Evolutionary conservation across 2,113 vertebrate species (phyloP).

Genomic region (Ammodytes marinus): DNA sequence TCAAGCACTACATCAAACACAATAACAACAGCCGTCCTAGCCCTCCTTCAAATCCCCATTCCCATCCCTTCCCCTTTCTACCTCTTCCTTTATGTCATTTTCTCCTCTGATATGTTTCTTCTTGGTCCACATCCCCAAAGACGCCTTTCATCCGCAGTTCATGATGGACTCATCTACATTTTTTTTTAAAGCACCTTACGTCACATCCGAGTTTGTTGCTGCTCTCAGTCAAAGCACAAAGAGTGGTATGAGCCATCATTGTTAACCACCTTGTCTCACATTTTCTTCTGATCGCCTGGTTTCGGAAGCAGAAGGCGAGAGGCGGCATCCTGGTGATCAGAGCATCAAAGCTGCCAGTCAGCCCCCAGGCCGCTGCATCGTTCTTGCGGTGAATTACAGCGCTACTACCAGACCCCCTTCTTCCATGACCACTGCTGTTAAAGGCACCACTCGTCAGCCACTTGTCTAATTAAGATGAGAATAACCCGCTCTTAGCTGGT

Average conservation of each 20-base stretch:
- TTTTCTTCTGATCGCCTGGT: constrained; percentile 28
- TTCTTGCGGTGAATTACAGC: constrained; percentile 49
- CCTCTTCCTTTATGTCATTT: constrained; percentile 76
- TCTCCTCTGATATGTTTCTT: constrained; percentile 80
- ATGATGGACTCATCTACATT: constrained; percentile 78
- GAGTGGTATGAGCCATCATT: constrained; percentile 63
- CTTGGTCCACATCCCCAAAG: constrained; percentile 78
- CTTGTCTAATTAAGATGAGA: constrained; percentile 42
- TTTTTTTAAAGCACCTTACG: constrained; percentile 65
- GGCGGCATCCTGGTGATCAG: constrained; percentile 68
- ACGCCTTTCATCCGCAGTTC: constrained; percentile 75
- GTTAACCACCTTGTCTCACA: constrained; percentile 56
- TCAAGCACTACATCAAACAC: constrained; percentile 85
- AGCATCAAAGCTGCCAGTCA: constrained; percentile 80
- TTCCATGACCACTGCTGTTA: constrained; percentile 54
- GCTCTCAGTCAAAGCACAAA: constrained; percentile 75
- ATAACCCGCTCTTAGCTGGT: constrained; percentile 19
- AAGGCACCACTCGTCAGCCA: constrained; percentile 8
- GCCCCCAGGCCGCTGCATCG: constrained; percentile 77
- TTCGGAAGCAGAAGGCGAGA: constrained; percentile 70
- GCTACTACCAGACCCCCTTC: constrained; percentile 18
- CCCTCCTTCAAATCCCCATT: constrained; percentile 43
- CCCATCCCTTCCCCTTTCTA: constrained; percentile 64
- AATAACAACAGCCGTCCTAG: constrained; percentile 77
- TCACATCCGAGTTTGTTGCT: constrained; percentile 72